These are phyloP conservation scores for Pogonomyrmex barbatus DNA, from an alignment of 1,140 invertebrate genomes.

Conservation along the genomic window DNA sequence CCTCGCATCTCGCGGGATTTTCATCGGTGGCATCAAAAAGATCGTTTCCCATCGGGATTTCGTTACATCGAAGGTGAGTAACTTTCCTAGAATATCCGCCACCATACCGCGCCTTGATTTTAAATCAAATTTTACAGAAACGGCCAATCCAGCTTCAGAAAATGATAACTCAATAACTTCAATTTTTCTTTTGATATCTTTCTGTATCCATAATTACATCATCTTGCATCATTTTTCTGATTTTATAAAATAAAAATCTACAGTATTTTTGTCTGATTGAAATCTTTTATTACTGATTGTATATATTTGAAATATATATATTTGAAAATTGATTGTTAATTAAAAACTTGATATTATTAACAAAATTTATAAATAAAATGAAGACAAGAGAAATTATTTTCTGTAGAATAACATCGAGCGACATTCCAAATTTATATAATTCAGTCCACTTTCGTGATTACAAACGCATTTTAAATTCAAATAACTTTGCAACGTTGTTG, in stretches of 20 bases:
- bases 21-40: constrained; percentile 18
- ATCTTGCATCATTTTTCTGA: not conserved
- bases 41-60: constrained; percentile 31
- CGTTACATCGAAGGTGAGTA: constrained; percentile 35
- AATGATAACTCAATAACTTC: not conserved
- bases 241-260: not conserved
- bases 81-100: not conserved
- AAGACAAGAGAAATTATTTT: not conserved
- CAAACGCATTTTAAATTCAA: not conserved
- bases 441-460: not conserved
- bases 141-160: not conserved
- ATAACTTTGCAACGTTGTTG: not conserved
- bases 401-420: not conserved
- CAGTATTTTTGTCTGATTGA: not conserved
- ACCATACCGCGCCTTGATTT: not conserved
- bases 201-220: not conserved
- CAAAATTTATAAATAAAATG: not conserved
- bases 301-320: not conserved
- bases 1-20: constrained; percentile 4
- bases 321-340: not conserved
- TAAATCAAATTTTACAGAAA: constrained; percentile 28
- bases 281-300: not conserved
- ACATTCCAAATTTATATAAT: not conserved
- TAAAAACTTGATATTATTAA: constrained; percentile 2
- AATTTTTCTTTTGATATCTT: not conserved